Conservation (phyloP, 2,113 vertebrate species). For the Cranoglanis bouderius region DNA sequence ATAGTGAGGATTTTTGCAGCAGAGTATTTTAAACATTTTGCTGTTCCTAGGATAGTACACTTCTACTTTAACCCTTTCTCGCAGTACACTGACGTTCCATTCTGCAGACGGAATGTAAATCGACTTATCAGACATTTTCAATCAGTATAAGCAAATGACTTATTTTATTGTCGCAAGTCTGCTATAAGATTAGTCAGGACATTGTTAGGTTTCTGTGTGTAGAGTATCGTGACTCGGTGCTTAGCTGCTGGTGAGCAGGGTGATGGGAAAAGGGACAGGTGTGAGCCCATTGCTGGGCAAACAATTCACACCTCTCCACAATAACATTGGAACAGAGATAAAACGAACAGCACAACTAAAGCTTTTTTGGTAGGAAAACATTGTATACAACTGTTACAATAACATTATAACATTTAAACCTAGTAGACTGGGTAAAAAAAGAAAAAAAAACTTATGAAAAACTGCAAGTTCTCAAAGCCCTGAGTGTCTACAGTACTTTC, state of each 20-base stretch:
- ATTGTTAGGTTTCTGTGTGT: neutral
- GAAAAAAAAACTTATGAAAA: too few relatives aligned
- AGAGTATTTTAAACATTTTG: neutral
- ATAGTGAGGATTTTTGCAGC: neutral
- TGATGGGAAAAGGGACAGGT: neutral
- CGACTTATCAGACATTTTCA: neutral
- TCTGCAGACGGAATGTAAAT: neutral
- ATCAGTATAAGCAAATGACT: neutral
- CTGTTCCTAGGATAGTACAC: neutral
- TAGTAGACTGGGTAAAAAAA: neutral
- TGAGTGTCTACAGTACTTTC: neutral
- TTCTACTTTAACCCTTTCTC: neutral
- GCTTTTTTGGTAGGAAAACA: neutral
- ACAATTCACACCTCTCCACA: neutral
- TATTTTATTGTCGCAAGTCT: neutral
- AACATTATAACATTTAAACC: neutral
- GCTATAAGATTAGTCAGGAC: neutral
- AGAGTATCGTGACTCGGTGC: neutral
- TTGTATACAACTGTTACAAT: neutral
- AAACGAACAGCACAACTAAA: neutral
- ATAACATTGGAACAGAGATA: neutral
- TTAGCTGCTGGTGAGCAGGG: neutral
- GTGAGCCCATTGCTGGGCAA: neutral
- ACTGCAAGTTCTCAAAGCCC: neutral
- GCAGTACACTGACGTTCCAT: neutral